These are phyloP conservation scores for Meghimatium bilineatum DNA, from an alignment of 2,888 invertebrate species.

Conservation along the genomic window DNA sequence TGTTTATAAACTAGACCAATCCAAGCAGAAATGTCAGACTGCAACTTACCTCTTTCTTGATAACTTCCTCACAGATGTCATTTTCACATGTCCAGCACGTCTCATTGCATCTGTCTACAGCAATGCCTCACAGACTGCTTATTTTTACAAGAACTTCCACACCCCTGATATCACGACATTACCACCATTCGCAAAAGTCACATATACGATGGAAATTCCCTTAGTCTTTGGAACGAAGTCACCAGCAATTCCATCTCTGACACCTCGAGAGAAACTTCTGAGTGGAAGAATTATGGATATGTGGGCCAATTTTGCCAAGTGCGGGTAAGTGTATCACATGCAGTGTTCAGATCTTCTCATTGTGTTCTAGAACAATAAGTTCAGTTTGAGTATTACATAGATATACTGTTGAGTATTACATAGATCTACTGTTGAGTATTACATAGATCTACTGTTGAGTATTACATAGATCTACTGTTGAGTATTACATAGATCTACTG, in stretches of 20 bases:
- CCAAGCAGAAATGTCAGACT: neutral
- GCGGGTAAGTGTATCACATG: conserved; percentile 10
- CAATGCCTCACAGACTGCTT: neutral
- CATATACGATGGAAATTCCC: neutral
- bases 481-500: too few species aligned
- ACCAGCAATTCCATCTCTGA: neutral
- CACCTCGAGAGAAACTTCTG: neutral
- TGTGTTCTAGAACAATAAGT: too few species aligned
- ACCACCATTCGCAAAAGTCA: neutral
- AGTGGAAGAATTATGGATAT: neutral
- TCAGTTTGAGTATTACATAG: too few species aligned
- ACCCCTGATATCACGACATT: neutral
- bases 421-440: too few species aligned
- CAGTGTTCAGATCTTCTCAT: too few species aligned
- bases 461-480: too few species aligned
- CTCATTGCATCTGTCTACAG: neutral
- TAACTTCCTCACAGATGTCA: neutral
- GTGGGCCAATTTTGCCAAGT: conserved; percentile 21
- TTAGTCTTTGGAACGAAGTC: conserved; percentile 8
- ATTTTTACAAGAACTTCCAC: conserved; percentile 10
- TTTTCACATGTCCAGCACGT: neutral
- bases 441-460: too few species aligned
- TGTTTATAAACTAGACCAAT: neutral
- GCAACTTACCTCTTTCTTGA: neutral
- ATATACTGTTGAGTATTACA: too few species aligned